These are phyloP conservation scores for Dasysyrphus tricinctus DNA, from an alignment of 2,888 invertebrate species.

Conservation along the genomic window DNA sequence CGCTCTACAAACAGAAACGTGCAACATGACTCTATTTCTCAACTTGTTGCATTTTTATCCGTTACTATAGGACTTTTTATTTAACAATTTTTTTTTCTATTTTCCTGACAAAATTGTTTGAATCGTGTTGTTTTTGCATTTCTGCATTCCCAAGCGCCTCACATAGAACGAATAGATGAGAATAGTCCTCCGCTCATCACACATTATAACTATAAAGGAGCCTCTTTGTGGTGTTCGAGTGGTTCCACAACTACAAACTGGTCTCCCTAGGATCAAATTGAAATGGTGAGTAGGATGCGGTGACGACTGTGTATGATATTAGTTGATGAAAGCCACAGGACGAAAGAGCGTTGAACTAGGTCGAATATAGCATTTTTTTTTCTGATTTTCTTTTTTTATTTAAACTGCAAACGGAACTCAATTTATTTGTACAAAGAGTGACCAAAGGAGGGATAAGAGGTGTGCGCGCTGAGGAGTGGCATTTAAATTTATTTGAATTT, in stretches of 20 bases:
- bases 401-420: slow-evolving; percentile 37
- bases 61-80: slow-evolving; percentile 42
- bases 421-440: slow-evolving; percentile 54
- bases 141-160: neutral
- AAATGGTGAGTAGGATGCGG: slow-evolving; percentile 38
- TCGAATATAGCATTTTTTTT: slow-evolving; percentile 1
- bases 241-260: slow-evolving; percentile 54
- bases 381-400: neutral
- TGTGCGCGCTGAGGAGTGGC: slow-evolving; percentile 11
- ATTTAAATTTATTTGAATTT: slow-evolving; percentile 71
- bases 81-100: slow-evolving; percentile 17
- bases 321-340: slow-evolving; percentile 71
- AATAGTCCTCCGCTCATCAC: slow-evolving; percentile 41
- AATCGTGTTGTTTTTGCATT: slow-evolving; percentile 41
- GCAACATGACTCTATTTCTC: slow-evolving; percentile 64
- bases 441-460: neutral
- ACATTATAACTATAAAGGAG: slow-evolving; percentile 65
- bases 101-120: slow-evolving; percentile 58
- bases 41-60: slow-evolving; percentile 71
- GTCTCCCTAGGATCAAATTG: slow-evolving; percentile 11
- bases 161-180: slow-evolving; percentile 18
- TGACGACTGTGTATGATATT: slow-evolving; percentile 59
- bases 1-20: slow-evolving; percentile 66
- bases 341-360: slow-evolving; percentile 66
- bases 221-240: slow-evolving; percentile 58